These are phyloP conservation scores for Oligia strigilis DNA, from an alignment of 2,888 invertebrate genomes.

Conservation along the genomic window DNA sequence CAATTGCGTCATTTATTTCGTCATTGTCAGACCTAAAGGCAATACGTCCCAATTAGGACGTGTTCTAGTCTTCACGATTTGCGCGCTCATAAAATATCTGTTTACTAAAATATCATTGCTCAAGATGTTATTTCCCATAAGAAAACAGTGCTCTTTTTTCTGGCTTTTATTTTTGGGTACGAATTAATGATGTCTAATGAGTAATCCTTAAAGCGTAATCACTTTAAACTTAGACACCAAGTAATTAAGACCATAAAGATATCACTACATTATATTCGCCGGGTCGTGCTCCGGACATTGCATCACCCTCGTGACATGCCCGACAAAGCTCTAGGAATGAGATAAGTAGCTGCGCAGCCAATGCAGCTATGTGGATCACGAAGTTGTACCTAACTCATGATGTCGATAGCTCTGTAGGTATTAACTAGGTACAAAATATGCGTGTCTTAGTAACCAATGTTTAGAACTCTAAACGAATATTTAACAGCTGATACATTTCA, in stretches of 20 bases:
- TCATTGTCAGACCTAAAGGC: too few species aligned
- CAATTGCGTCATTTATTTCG: too few species aligned
- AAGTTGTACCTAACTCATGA: slow-evolving; percentile 34
- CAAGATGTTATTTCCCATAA: too few species aligned
- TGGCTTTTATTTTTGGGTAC: too few species aligned
- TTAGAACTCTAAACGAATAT: neutral
- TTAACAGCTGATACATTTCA: neutral
- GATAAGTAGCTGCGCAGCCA: slow-evolving; percentile 47
- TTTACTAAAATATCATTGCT: too few species aligned
- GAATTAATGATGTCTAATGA: too few species aligned
- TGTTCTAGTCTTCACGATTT: too few species aligned
- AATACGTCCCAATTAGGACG: too few species aligned
- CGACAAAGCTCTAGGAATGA: slow-evolving; percentile 58
- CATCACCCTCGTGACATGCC: slow-evolving; percentile 59
- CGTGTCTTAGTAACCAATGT: neutral
- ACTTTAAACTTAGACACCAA: neutral
- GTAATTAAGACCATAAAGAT: slow-evolving; percentile 30
- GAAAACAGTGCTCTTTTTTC: too few species aligned
- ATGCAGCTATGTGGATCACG: slow-evolving; percentile 59
- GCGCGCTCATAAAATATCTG: too few species aligned
- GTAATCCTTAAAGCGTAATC: too few species aligned
- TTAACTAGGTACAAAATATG: slow-evolving; percentile 16
- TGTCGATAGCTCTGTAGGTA: neutral
- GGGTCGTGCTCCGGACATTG: slow-evolving; percentile 59
- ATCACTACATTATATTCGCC: slow-evolving; percentile 18